Evolutionary conservation across 2,888 invertebrate genomes (phyloP), one percentile per base, ranked within the genome.

Genomic region (Hirtodrosophila confusa): DNA sequence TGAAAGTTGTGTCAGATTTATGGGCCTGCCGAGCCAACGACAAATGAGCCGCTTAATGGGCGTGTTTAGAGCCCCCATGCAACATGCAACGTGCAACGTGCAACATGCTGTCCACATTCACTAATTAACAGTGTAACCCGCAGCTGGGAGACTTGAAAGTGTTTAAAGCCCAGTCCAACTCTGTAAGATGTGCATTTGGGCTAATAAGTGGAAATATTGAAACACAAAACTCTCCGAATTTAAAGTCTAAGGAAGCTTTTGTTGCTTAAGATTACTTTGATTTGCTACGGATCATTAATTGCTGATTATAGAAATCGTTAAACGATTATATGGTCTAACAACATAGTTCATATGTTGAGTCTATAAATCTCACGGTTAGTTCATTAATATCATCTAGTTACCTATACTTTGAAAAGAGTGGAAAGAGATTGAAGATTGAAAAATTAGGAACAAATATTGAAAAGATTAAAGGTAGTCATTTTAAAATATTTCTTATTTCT

Each of bases 1-100:
- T 86, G 82, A 88, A 88, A 78, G 86, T 84, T 78, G 78, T 71
- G 76, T 73, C 79, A 76, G 85, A 85, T 78, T 82, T 85, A 85
- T 82, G 79, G 54, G 56, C 75, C 69, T 35, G 69, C 55, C 48
- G 56, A 39, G 78, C 67, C 75, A 56, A 60, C 80, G 77, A 83
- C 78, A 86, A 85, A 85, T 83, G 82, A 77, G 72, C 73, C 84
- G 73, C 61, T 50, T 80, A 78, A 82, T 83, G 77, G 83, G 65
- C 78, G 75, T 80, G 63, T 48, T 55, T 36, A 17, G 44, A 47
- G 61, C 41, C 50, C 24, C 44, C 67, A 64, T 40, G 56, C 62
- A 43, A 23, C 62, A 6, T 33, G 60, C 58, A 43, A 27, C 58
- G 50, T 47, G 57, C 66, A 39, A 58, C 58, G 23, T 70, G 68